phyloP scores from a whole-genome alignment of 2,888 invertebrate species.

The Bellardia pandia region DNA sequence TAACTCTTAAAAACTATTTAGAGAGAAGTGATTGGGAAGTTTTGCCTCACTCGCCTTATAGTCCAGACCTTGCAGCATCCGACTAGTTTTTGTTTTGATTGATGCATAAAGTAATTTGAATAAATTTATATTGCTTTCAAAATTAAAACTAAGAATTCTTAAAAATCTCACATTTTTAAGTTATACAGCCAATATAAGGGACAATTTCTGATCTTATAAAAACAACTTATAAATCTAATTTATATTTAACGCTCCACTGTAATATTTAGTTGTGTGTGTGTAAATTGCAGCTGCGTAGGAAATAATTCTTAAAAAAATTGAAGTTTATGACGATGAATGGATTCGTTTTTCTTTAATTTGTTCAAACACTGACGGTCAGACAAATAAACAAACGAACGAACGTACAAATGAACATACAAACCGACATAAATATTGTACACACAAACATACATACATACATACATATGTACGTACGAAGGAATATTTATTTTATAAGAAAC shows the following conservation, averaged over 20 bases:
- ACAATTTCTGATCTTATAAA: no score
- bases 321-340: conserved; percentile 83
- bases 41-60: no score
- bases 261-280: conserved; percentile 1
- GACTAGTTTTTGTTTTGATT: no score
- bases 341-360: conserved; percentile 76
- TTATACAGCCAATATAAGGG: no score
- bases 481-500: conserved; percentile 71
- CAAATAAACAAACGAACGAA: conserved; percentile 50
- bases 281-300: conserved; percentile 81
- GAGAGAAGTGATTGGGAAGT: no score
- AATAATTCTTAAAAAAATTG: conserved; percentile 81
- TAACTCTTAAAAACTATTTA: no score
- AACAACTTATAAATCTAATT: no score
- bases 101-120: no score
- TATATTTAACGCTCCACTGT: conserved; percentile 40
- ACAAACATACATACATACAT: background rate
- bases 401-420: conserved; percentile 16
- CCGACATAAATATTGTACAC: background rate
- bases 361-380: conserved; percentile 54
- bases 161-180: no score
- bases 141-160: no score
- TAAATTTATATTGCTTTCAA: no score
- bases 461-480: conserved; percentile 10
- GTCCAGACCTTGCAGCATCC: no score